Conservation (phyloP, 2,888 invertebrate species). For the Lasioglossum oenotherae region DNA sequence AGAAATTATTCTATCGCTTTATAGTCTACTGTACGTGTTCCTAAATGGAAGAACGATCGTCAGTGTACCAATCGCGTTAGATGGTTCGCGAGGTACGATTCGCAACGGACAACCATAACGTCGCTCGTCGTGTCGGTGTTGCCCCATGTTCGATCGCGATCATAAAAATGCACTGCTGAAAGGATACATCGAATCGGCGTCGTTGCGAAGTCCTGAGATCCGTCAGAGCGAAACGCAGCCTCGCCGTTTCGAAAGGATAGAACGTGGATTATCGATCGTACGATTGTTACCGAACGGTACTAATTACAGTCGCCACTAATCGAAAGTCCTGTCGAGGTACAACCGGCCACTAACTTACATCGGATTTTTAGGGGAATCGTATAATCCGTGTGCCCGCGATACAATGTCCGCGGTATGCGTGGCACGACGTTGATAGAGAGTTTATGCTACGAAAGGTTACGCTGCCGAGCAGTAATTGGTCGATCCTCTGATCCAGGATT, state of each 20-base stretch:
- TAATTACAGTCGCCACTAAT: neutral
- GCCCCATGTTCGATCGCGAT: constrained; percentile 6
- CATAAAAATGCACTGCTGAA: neutral
- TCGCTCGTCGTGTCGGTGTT: neutral
- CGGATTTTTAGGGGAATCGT: constrained; percentile 13
- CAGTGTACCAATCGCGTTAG: neutral
- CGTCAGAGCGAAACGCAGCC: constrained; percentile 12
- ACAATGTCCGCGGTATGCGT: neutral
- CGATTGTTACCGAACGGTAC: neutral
- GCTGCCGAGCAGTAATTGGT: neutral
- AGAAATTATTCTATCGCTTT: neutral
- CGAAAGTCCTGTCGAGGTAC: neutral
- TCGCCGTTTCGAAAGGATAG: constrained; percentile 20
- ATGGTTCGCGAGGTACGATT: neutral
- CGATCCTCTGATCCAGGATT: neutral
- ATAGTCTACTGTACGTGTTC: neutral
- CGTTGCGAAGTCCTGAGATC: constrained; percentile 2
- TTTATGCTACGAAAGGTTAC: constrained; percentile 4
- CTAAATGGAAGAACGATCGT: neutral
- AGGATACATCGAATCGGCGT: neutral
- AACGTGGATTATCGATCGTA: constrained; percentile 21
- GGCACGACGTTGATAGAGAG: constrained; percentile 4
- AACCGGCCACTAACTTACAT: neutral
- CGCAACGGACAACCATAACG: constrained; percentile 3
- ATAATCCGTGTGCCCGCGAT: neutral